These are phyloP conservation scores for Oreochromis grahami DNA, from an alignment of 2,797 vertebrate genomes.

Conservation along the genomic window DNA sequence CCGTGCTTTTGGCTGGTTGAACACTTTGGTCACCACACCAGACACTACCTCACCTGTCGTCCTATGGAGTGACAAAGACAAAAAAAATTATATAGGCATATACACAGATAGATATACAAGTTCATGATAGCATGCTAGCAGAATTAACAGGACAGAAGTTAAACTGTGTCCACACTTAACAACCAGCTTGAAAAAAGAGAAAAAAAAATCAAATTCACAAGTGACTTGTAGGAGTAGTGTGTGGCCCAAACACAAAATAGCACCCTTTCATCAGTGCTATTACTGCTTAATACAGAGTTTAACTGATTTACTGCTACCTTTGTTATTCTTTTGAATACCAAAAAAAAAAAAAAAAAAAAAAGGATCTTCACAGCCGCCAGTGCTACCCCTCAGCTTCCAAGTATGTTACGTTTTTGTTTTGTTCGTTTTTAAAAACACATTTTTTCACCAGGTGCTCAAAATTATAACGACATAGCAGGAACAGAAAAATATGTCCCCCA, in stretches of 20 bases:
- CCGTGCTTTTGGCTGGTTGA: constrained; percentile 97
- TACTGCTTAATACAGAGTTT: background rate
- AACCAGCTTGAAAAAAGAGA: background rate
- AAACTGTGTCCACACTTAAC: background rate
- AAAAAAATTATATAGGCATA: background rate
- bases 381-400: background rate
- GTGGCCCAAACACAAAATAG: background rate
- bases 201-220: background rate
- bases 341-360: background rate
- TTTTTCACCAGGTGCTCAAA: background rate
- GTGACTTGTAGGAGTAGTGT: background rate
- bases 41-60: constrained; percentile 94
- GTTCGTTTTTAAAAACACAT: background rate
- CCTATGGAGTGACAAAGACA: constrained; percentile 68
- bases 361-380: fast-evolving
- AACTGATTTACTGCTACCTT: background rate
- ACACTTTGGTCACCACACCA: constrained; percentile 96
- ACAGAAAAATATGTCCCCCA: background rate
- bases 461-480: background rate
- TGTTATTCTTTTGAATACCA: background rate
- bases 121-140: background rate
- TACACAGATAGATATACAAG: background rate
- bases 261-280: background rate
- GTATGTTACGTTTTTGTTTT: background rate
- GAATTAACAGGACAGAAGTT: background rate